Base-by-base conservation (phyloP, 1,140 invertebrate species). In the Panagrolaimus sp. region DNA sequence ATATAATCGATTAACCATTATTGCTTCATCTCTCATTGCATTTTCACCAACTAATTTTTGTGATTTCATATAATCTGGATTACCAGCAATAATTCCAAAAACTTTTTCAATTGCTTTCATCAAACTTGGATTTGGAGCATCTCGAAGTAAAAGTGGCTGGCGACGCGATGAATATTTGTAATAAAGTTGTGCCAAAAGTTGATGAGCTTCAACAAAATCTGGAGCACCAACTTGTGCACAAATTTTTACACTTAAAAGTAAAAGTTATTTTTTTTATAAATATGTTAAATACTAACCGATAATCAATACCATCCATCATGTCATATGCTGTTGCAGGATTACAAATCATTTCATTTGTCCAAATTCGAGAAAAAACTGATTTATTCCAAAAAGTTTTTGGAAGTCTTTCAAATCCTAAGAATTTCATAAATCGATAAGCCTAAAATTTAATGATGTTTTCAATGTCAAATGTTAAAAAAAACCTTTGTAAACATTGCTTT, bases 341-440 rank as follows among this genome's bases (percentile, higher is more conserved):
- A n/a, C 75, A 77, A 27, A 77, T 78, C 75, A 77, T 79, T 25
- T 77, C 77, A 45, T 76, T 77, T 43, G 69, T 71, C 76, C 76
- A 77, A 63, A 65, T 72, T 53, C 77, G 65, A 14, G 77, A 63
- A 42, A 77, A 77, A 31, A 77, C 61, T 20, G 75, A 77, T 48
- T 69, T 73, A 57, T 47, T 78, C 75, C 75, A 77, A 27, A 77
- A 70, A 13, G 69, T 48, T 42, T 66, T 51, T 13, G 75, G 75
- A 9, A 78, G 43, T 23, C 69, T 57, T 43, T 76, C 76, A 63
- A 77, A 77, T 9, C 77, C 75, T 8, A 77, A 42, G 47, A 70
- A 76, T 53, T 73, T 78, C 70, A 77, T 70, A 64, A 53, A 78
- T 8, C 74, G 69, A 42, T 76, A 78, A 0, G 68, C 75, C 75